phyloP scores from a whole-genome alignment of 2,888 invertebrate genomes.

The Cheilosia soror region DNA sequence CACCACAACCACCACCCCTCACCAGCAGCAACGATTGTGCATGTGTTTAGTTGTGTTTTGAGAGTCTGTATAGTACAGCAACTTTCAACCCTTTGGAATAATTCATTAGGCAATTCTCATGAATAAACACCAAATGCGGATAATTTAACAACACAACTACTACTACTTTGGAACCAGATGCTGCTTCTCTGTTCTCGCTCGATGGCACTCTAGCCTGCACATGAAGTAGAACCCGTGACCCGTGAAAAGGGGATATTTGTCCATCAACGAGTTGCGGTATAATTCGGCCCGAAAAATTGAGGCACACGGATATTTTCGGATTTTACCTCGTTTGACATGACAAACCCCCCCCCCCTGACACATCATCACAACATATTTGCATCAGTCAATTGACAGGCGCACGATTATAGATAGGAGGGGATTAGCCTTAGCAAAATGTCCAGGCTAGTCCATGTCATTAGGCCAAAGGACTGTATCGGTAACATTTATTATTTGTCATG shows the following conservation, averaged over 20 bases:
- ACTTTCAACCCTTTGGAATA: conserved; percentile 61
- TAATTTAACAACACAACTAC: conserved; percentile 59
- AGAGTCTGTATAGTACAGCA: conserved; percentile 18
- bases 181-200: conserved; percentile 10
- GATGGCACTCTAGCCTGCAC: conserved; percentile 36
- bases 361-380: conserved; percentile 39
- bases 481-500: conserved; percentile 40
- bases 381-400: conserved; percentile 36
- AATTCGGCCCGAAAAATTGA: conserved; percentile 39
- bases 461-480: conserved; percentile 50
- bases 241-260: conserved; percentile 18
- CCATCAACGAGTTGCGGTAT: conserved; percentile 16
- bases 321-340: conserved; percentile 42
- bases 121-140: conserved; percentile 74
- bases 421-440: conserved; percentile 26
- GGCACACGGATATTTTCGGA: conserved; percentile 41
- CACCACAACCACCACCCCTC: neutral
- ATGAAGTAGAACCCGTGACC: conserved; percentile 38
- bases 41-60: conserved; percentile 48
- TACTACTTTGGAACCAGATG: conserved; percentile 14
- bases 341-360: neutral
- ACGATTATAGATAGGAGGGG: neutral
- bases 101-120: conserved; percentile 75
- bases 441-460: conserved; percentile 51
- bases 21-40: conserved; percentile 20